Conservation (phyloP, 2,113 vertebrate species). For the Propithecus coquereli region DNA sequence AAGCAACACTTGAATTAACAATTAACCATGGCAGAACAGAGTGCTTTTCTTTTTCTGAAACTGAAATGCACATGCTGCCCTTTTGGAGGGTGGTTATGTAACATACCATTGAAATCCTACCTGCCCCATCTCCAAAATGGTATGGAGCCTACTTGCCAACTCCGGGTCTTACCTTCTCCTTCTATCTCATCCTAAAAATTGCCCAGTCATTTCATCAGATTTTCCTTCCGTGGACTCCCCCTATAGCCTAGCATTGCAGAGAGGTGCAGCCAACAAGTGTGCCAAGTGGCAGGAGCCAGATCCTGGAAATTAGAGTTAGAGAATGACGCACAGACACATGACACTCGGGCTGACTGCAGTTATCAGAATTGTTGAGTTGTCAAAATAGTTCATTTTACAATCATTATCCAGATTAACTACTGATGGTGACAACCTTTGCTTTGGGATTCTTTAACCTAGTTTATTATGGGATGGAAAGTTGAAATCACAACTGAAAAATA, state of each 20-base stretch:
- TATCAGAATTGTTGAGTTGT: background rate
- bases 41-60: conserved; percentile 1
- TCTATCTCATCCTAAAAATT: background rate
- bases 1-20: conserved; percentile 43
- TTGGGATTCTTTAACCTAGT: background rate
- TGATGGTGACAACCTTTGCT: background rate
- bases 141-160: background rate
- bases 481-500: background rate
- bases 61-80: conserved; percentile 2
- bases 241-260: background rate
- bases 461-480: background rate
- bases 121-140: background rate
- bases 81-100: background rate
- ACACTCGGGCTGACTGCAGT: too few relatives aligned
- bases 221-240: background rate
- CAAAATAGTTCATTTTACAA: background rate
- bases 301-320: background rate
- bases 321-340: background rate
- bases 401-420: background rate
- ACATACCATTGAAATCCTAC: conserved; percentile 24
- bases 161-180: background rate
- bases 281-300: background rate
- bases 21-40: background rate
- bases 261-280: background rate
- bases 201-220: background rate